These are phyloP conservation scores for Amiota minor DNA, from an alignment of 2,888 invertebrate genomes.

Conservation along the genomic window DNA sequence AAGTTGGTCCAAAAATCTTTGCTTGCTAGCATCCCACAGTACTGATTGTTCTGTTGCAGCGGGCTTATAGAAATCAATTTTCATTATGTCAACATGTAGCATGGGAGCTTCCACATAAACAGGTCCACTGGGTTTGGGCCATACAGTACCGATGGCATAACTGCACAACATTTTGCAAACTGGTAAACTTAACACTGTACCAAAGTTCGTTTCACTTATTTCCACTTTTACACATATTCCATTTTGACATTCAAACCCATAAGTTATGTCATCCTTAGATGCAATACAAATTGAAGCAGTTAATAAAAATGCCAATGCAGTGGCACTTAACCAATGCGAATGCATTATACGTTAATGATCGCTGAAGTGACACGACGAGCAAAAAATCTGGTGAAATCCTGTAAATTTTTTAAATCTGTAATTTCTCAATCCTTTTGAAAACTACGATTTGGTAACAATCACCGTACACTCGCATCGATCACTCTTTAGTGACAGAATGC, in stretches of 20 bases:
- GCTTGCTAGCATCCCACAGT: conserved; percentile 70
- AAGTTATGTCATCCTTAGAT: conserved; percentile 49
- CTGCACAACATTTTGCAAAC: conserved; percentile 75
- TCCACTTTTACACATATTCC: conserved; percentile 69
- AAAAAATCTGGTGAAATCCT: too few relatives aligned
- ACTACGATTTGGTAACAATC: too few relatives aligned
- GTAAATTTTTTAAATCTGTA: too few relatives aligned
- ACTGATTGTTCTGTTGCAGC: conserved; percentile 53
- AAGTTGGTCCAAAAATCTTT: conserved; percentile 69
- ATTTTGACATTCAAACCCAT: conserved; percentile 69
- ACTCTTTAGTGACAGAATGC: too few relatives aligned
- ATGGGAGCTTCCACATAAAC: conserved; percentile 72
- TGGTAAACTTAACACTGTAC: conserved; percentile 71
- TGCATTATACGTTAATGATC: too few relatives aligned
- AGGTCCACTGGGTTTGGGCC: conserved; percentile 74
- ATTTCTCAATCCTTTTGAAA: too few relatives aligned
- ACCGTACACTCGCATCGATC: too few relatives aligned
- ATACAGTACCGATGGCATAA: conserved; percentile 74
- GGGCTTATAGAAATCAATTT: conserved; percentile 69
- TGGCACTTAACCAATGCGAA: too few relatives aligned
- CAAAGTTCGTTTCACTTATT: conserved; percentile 64
- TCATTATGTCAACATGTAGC: conserved; percentile 72
- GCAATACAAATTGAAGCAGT: neutral
- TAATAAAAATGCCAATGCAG: neutral
- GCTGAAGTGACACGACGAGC: too few relatives aligned